phyloP scores from a whole-genome alignment of 2,797 vertebrate species.

The Fistularia commersonii region DNA sequence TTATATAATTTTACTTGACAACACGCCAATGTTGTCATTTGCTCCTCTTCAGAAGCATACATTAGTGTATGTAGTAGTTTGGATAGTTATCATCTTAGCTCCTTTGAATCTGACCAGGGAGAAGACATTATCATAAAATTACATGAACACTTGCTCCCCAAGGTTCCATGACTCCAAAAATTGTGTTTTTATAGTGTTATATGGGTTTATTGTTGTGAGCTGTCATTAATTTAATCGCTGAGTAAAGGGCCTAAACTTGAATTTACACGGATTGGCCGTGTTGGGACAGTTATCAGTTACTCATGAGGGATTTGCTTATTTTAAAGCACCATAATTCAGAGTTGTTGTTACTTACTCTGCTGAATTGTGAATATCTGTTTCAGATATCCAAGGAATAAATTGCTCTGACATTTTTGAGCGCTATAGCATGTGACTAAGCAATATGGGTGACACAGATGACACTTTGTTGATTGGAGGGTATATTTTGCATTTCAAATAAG shows the following conservation, averaged over 20 bases:
- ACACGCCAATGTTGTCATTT: too few species aligned
- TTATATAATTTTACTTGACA: too few species aligned
- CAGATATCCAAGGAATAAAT: not conserved
- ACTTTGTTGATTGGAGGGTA: not conserved
- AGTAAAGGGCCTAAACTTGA: constrained; percentile 29
- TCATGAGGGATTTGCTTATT: constrained; percentile 21
- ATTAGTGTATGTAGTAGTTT: too few species aligned
- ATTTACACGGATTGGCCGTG: constrained; percentile 31
- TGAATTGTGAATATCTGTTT: too few species aligned
- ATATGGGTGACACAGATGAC: not conserved
- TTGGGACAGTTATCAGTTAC: constrained; percentile 8
- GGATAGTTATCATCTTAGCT: too few species aligned
- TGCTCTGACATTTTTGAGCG: not conserved
- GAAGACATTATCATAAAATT: constrained; percentile 40
- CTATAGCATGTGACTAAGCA: not conserved
- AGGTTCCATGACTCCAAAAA: constrained; percentile 31
- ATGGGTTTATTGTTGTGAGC: constrained; percentile 37
- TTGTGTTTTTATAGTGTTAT: constrained; percentile 48
- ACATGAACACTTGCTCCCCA: constrained; percentile 41
- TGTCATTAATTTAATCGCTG: constrained; percentile 54
- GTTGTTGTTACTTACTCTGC: too few species aligned
- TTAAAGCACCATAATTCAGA: constrained; percentile 12
- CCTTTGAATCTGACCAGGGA: too few species aligned
- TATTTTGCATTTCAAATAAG: not conserved
- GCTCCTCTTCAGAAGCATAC: too few species aligned